Base-by-base conservation (phyloP, 2,797 vertebrate species). In the Micromesistius poutassou region DNA sequence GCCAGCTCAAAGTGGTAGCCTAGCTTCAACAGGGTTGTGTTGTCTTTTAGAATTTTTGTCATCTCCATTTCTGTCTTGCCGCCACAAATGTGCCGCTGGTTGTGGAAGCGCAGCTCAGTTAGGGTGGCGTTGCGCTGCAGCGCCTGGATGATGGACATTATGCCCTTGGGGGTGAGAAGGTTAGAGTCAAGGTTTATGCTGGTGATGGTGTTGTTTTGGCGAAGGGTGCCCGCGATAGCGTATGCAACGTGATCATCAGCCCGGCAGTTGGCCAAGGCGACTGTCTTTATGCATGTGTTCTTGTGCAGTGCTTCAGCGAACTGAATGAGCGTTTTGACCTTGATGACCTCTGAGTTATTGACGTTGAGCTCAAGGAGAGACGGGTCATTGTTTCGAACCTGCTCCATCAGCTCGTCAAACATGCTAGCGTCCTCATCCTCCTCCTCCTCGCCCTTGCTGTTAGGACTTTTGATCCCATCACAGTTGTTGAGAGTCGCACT, bases 21-120 rank as follows among this genome's bases (percentile, higher is more conserved):
- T 81, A 99, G 92, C 87, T 98, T 99, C 77, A 99, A 94, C 73
- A 99, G 90, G 0, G 98, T 96, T 80, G 94, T 95, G 91, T 99
- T 99, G 4, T 99, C 97, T 83, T 96, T 97, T 77, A 99, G 94
- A 40, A 99, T 93, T 84, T 96, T 97, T 75, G 94, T 96, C 76
- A 99, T 98, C 93, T 99, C 98, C 98, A 99, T 99, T 91, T 99
- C 98, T 0, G 97, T 97, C 91, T 98, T 98, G 35, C 98, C 98
- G 0, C 98, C 98, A 0, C 97, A 97, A 89, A 99, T 96, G 93
- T 99, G 98, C 1, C 98, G 92, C 91, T 99, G 98, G 92, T 99
- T 99, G 87, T 99, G 98, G 87, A 99, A 99, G 42, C 98, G 96
- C 7, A 99, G 95, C 91, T 99, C 98, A 0, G 97, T 97, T 82